Evolutionary conservation across 2,888 invertebrate genomes (phyloP).

Genomic region (Diabrotica balteata): DNA sequence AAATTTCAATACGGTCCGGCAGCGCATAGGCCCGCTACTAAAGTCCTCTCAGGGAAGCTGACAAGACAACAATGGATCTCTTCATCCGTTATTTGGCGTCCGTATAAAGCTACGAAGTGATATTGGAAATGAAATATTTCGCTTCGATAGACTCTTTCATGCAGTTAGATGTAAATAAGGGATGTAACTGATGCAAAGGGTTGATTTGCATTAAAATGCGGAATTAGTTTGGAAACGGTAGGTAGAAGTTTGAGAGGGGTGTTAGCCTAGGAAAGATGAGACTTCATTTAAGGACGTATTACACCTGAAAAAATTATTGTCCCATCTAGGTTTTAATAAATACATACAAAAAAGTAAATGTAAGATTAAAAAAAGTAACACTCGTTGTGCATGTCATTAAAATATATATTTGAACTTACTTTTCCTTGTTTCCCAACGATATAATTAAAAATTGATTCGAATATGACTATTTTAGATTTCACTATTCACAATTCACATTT

Average conservation of each 20-base stretch:
- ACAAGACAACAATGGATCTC: constrained; percentile 56
- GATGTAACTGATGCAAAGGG: constrained; percentile 52
- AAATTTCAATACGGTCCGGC: constrained; percentile 53
- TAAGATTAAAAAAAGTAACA: no score
- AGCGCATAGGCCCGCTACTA: constrained; percentile 43
- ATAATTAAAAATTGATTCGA: no score
- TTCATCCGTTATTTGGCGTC: constrained; percentile 56
- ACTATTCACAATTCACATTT: no score
- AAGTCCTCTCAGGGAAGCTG: constrained; percentile 45
- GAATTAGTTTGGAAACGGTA: constrained; percentile 41
- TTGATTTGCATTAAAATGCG: constrained; percentile 45
- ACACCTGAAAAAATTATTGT: no score
- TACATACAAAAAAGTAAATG: no score
- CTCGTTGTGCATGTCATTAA: no score
- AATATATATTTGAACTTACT: no score
- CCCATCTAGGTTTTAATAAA: no score
- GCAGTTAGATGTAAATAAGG: constrained; percentile 57
- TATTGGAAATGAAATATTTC: constrained; percentile 61
- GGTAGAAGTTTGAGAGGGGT: constrained; percentile 1
- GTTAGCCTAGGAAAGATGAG: constrained; percentile 4
- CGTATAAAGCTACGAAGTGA: constrained; percentile 57
- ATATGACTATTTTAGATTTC: no score
- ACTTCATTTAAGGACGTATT: no score
- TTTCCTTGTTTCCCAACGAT: no score
- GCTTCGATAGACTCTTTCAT: constrained; percentile 59